Percentiles rank a stretch among this genome's conserved stretches.
These are phyloP conservation scores for Halcyon badia DNA, from an alignment of 2,797 vertebrate species.

Conservation along the genomic window DNA sequence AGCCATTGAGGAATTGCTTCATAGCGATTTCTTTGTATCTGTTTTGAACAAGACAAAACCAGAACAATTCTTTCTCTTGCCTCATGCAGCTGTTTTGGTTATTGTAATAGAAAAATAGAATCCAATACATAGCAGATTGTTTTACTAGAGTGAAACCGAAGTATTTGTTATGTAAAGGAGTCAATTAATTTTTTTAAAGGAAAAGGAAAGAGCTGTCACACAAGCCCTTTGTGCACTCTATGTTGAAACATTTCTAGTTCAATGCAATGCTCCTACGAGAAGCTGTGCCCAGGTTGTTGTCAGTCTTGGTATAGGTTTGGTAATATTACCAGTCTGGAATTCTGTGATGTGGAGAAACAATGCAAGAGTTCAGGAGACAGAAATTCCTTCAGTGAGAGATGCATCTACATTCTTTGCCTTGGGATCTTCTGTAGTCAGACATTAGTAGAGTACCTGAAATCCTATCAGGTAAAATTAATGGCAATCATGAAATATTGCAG, in stretches of 20 bases:
- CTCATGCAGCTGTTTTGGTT: slow-evolving; percentile 28
- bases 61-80: slow-evolving; percentile 43
- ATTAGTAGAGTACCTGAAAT: background rate
- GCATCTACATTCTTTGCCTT: background rate
- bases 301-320: background rate
- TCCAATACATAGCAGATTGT: background rate
- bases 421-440: background rate
- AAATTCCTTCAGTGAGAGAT: background rate
- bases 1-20: slow-evolving; percentile 64
- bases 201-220: background rate
- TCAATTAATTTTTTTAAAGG: background rate
- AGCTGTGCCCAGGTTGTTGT: background rate
- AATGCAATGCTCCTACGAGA: background rate
- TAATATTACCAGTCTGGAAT: background rate
- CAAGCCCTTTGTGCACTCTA: background rate
- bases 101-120: background rate
- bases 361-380: background rate
- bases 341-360: background rate
- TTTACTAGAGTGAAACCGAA: background rate
- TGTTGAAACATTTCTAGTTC: background rate
- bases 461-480: background rate
- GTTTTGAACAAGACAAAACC: slow-evolving; percentile 37
- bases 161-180: background rate
- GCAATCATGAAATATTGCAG: background rate
- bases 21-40: background rate